Base-by-base conservation (phyloP, 1,140 invertebrate species). In the Coptotermes formosanus region DNA sequence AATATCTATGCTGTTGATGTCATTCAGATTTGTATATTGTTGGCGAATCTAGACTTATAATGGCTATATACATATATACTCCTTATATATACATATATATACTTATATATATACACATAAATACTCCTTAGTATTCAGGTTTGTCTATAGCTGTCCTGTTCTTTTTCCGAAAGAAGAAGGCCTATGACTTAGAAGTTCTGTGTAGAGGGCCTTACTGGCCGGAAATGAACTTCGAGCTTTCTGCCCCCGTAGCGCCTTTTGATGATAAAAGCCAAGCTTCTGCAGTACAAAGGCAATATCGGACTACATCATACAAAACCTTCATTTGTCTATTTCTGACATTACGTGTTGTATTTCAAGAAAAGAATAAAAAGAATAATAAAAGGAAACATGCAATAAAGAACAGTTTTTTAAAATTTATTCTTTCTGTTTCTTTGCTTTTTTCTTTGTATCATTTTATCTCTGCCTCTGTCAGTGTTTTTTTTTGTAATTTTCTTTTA, bases 311-410 rank as follows among this genome's bases (percentile, higher is more conserved):
- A 30, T 75, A 75, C 64, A 30, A 75, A 75, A 75, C 64, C 3
- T 75, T 75, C 64, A 75, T 75, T 75, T 75, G 25, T 75, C 64
- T 75, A 75, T 19, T 75, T 30, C 64, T 75, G 64, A 75, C 64
- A n/a, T 75, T 30, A 9, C 64, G 25, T 16, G 25, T 30, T 75
- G 14, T 30, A 30, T 75, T 2, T 75, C 25, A 75, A n/a, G n/a
- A 75, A 30, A 16, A 75, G 9, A 1, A 12, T 23, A 75, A 30
- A 25, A 75, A 75, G 2, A 75, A 75, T 55, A 4, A 75, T 64
- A 21, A 75, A 75, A 59, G 30, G 64, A 11, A 75, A 30, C 25
- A 16, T 75, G 25, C 7, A 75, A 75, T 75, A 30, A 75, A 75
- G n/a, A 16, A 75, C 7, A 55, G 19, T 55, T 55, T 21, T 55